Evolutionary conservation across 2,888 invertebrate species (phyloP), one percentile per base, ranked within the genome.

Genomic region (Drosophila neutralis): DNA sequence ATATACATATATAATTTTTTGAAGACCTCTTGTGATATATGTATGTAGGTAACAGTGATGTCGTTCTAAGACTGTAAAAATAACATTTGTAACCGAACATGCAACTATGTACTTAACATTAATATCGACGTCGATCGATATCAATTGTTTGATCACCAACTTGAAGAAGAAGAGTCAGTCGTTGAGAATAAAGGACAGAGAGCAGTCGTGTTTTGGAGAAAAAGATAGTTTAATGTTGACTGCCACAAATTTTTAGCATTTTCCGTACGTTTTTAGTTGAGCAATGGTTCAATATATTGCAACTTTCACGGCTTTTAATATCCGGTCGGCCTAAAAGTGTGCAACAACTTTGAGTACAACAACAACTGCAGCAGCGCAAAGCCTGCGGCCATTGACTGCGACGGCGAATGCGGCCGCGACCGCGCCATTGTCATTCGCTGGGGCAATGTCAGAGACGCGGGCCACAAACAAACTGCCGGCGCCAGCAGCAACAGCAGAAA

Each of bases 361-460:
- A 76, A 57, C 69, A 80, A 56, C 61, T 60, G 54, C 40, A 52
- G 63, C 78, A 73, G 62, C 36, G 51, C 56, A 64, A 69, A 76
- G 76, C 76, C 78, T 74, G 61, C 83, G 83, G 82, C 76, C 87
- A 83, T 76, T 83, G 81, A 76, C 81, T 82, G 72, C 59, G 58
- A 57, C n/a, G 53, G 59, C 62, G 45, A 68, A 45, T 60, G 67
- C 40, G 64, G 48, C 61, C 56, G 72, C 66, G 72, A 68, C 71
- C 68, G 75, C 68, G 75, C 73, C 80, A 87, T 85, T 85, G 85
- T 86, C 88, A 88, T 78, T 83, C 78, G 83, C 76, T 80, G 74
- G 80, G 86, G 82, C 83, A 85, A 85, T 85, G 88, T 88, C 88
- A 85, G 88, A 82, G 82, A 68, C 69, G 77, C 73, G 69, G 73